Evolutionary conservation across 37 sponge, comb jelly and placozoan species (phyloP), one percentile per base, ranked within the genome.

Genomic region (Theonella swinhoei): DNA sequence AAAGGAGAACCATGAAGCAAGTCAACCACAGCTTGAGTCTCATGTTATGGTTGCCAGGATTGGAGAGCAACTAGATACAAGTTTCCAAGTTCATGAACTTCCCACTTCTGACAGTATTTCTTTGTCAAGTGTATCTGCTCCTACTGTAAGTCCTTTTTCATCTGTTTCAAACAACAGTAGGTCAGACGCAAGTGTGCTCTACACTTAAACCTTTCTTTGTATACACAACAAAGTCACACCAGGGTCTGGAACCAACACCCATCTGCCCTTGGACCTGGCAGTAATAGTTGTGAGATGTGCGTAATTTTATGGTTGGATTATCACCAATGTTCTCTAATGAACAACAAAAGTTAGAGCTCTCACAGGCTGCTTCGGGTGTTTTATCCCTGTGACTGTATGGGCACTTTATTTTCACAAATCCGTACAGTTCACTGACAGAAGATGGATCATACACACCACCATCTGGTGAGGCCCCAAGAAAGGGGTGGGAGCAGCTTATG

Each of bases 391-490:
- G 11, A 47, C 14, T 47, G 54, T 47, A 47, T 17, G 14, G 54
- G 7, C 54, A 47, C 54, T 47, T 47, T 47, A 14, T 47, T 47
- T 47, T 14, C 54, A 17, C 54, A 7, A 47, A 17, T 47, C 14
- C 11, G 54, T 47, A 14, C 54, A 17, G 7, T 47, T 14, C 54
- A 47, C 54, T 14, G 14, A 14, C 54, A 47, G 19, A 17, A 38
- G 65, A 59, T 39, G 80, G 87, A 39, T 87, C 80, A 58, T 63
- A 65, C 0, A 87, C 80, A 33, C 65, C 64, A 32, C 80, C 80
- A 87, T 87, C 87, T 62, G 80, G 80, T 20, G 80, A 68, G 7
- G 80, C 87, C 17, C 87, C 80, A 39, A 87, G 79, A 38, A 64
- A 87, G 29, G 80, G 75, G 43, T 64, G 74, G 4, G 20, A 35